Evolutionary conservation across 1,140 invertebrate genomes (phyloP).

Genomic region (Listronotus oregonensis): DNA sequence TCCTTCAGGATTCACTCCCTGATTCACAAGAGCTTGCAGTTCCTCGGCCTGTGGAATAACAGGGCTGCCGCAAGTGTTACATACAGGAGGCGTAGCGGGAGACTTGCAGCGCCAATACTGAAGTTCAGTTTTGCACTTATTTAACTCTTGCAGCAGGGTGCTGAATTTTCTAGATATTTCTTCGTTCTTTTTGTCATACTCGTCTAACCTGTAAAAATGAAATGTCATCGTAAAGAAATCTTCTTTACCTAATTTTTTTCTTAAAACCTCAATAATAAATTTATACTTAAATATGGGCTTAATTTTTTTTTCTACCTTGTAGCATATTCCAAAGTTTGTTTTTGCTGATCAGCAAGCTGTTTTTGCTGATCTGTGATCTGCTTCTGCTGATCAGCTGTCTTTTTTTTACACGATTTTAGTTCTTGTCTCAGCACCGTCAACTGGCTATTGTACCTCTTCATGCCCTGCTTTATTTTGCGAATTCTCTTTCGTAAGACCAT

Average conservation of each 20-base stretch:
- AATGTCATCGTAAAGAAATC: neutral
- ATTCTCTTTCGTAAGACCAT: conserved; percentile 84
- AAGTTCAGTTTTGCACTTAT: conserved; percentile 87
- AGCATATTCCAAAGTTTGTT: conserved; percentile 78
- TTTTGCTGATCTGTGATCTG: conserved; percentile 83
- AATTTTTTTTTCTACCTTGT: conserved; percentile 55
- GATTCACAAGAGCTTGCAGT: conserved; percentile 65
- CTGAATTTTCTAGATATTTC: conserved; percentile 86
- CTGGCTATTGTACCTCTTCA: conserved; percentile 85
- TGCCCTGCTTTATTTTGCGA: conserved; percentile 83
- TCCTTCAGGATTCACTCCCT: conserved; percentile 64
- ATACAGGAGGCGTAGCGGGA: conserved; percentile 69
- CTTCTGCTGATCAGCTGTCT: conserved; percentile 81
- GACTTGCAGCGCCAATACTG: conserved; percentile 89
- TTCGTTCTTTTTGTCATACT: conserved; percentile 88
- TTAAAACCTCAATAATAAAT: too few species aligned
- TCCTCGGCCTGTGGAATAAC: conserved; percentile 63
- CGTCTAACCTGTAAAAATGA: conserved; percentile 66
- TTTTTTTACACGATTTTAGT: conserved; percentile 75
- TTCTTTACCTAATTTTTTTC: too few species aligned
- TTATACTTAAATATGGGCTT: too few species aligned
- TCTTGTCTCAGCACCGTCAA: conserved; percentile 75
- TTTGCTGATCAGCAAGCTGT: conserved; percentile 73
- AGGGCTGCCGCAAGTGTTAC: conserved; percentile 64
- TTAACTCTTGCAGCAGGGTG: conserved; percentile 84